Base-by-base conservation (phyloP, 2,888 invertebrate species). In the Erebia epiphron region DNA sequence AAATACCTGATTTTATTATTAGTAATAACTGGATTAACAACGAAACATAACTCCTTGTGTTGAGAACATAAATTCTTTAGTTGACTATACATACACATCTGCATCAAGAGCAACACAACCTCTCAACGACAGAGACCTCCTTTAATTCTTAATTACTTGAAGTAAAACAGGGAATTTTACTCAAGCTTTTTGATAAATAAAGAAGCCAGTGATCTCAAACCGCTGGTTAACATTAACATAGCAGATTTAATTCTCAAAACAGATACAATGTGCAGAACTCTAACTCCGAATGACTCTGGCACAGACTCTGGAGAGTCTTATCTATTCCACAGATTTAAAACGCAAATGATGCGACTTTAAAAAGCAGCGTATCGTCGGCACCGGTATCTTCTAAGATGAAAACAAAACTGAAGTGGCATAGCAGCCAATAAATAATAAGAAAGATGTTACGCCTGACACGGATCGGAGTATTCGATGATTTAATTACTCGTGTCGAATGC, bases 401-500 rank as follows among this genome's bases (percentile, higher is more conserved):
- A 67, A 67, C 60, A 67, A 67, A 50, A 56, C 67, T 58, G 58
- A 58, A n/a, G 58, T 60, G 52, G 58, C 67, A 18, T 18, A 18
- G 41, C 18, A 61, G 41, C 35, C 52, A 60, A 67, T 67, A 67
- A 67, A 73, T 70, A 54, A 66, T 73, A 62, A 68, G 46, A 68
- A 74, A 74, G 73, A 74, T 74, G 70, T 71, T 73, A 74, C 69
- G 68, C 49, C 66, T 16, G 67, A 63, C 73, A 70, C 69, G 68
- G 64, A 73, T 68, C 63, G 72, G 60, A 74, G 41, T 63, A 26
- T 65, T 49, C 72, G 74, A 74, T 74, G 74, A 74, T 74, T 74
- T 73, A 74, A 74, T 73, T 73, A 69, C 50, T 70, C 70, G 73
- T 67, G 73, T 74, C 74, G 74, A 74, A 74, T 70, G 70, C 72